A percentile compares a stretch with the other conserved stretches of the same genome.
Evolutionary conservation across 2,113 vertebrate genomes (phyloP).

Genomic region (Sphyrna mokarran): DNA sequence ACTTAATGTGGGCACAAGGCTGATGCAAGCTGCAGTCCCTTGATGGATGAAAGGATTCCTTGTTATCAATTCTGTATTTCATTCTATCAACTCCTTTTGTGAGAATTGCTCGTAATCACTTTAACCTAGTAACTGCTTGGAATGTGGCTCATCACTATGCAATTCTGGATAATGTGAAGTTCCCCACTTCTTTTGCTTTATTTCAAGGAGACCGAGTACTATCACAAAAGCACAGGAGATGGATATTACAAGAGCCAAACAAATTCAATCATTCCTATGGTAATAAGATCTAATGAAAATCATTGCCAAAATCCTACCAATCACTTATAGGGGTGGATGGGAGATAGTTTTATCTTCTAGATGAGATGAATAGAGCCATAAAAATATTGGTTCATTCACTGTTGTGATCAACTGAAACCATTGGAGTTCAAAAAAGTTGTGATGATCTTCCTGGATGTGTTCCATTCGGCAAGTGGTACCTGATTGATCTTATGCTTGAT

Average conservation of each 20-base stretch:
- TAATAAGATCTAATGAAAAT: not conserved
- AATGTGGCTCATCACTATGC: not conserved
- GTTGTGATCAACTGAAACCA: too few relatives aligned
- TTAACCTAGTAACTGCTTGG: not conserved
- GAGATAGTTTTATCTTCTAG: too few relatives aligned
- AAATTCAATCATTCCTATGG: not conserved
- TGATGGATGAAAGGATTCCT: not conserved
- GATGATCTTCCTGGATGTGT: not conserved
- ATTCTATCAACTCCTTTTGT: too few relatives aligned
- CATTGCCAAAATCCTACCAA: too few relatives aligned
- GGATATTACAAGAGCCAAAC: not conserved
- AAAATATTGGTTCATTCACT: too few relatives aligned
- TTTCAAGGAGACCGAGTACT: not conserved
- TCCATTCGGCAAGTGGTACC: too few relatives aligned
- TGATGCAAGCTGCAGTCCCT: not conserved
- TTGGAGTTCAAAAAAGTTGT: too few relatives aligned
- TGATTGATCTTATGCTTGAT: not conserved
- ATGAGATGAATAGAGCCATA: too few relatives aligned
- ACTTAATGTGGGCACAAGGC: not conserved
- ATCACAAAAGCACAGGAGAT: not conserved
- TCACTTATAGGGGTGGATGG: not conserved
- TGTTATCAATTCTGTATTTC: not conserved
- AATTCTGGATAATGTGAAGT: not conserved
- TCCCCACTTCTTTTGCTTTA: not conserved
- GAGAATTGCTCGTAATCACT: not conserved